A percentile compares a stretch with the other conserved stretches of the same genome.
Conservation (phyloP, 2,113 vertebrate genomes). For the Drymodes brunneopygia region DNA sequence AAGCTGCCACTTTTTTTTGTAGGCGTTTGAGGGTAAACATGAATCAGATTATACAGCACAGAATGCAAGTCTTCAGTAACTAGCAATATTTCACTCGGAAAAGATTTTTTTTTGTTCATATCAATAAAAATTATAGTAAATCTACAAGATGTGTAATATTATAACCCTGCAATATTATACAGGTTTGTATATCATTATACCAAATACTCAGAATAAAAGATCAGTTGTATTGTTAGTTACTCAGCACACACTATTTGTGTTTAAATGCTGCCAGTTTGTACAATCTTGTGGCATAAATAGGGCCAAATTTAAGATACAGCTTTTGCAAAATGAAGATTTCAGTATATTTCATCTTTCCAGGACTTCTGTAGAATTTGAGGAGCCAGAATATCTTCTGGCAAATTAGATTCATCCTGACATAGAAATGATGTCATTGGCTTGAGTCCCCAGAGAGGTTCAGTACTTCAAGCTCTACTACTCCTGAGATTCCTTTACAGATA, state of each 20-base stretch:
- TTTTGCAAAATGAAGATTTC: background rate
- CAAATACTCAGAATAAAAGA: background rate
- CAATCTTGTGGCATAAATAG: background rate
- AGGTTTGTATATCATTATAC: background rate
- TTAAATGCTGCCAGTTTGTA: background rate
- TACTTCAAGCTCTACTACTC: background rate
- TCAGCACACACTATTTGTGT: background rate
- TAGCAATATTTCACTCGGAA: conserved; percentile 31
- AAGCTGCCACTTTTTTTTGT: background rate
- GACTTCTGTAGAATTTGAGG: background rate
- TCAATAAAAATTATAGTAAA: background rate
- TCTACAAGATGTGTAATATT: background rate
- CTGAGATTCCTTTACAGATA: background rate
- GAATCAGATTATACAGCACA: background rate
- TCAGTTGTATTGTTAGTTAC: background rate
- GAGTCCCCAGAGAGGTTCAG: background rate
- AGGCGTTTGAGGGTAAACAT: background rate
- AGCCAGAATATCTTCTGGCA: background rate
- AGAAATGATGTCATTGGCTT: background rate
- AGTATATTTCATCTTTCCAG: background rate
- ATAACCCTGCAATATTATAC: background rate
- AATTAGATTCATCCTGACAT: background rate
- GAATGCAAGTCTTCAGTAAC: background rate
- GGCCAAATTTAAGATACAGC: background rate
- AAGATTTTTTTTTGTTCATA: background rate